Base-by-base conservation (phyloP, 2,797 vertebrate species). In the Labroides dimidiatus region DNA sequence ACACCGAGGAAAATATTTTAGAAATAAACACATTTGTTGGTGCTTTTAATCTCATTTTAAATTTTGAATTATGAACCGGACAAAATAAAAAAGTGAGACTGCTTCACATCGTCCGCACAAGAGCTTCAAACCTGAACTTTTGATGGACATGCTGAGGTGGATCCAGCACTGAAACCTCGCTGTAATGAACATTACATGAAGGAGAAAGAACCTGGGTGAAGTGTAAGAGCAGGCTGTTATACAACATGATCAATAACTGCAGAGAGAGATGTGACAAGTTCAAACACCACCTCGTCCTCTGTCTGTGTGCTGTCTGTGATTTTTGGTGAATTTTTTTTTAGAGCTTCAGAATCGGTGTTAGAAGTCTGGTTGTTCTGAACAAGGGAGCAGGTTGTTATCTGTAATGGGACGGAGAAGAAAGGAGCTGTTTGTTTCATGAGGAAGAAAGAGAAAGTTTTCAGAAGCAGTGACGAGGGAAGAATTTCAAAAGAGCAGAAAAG, bases 181-280 rank as follows among this genome's bases (percentile, higher is more conserved):
- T 3, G 39, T 17, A 2, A 59, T 50, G n/a, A 48, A 33, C n/a
- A 17, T 14, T 13, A 6, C 15, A 51, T 27, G 15, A 21, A 16
- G 6, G 7, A 42, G 21, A 42, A 59, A 4, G 0, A 41, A 48
- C 12, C 37, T 15, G 4, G 43, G 21, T 62, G 15, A 47, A n/a
- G 24, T 14, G 37, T 47, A 70, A 73, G 57, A 37, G 50, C 45
- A 75, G 75, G 14, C 37, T 19, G 63, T 78, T 65, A 68, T 2
- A 43, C 27, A 65, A 62, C 42, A 36, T 2, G 10, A 41, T 56
- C 69, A 20, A 17, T 3, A 45, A 19, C 36, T 52, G 62, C 47
- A 53, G 21, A 62, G 24, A 30, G 44, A 60, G 69, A 48, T 12
- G 43, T n/a, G 21, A 43, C 4, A 17, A 19, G 45, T 72, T 67